Evolutionary conservation across 2,113 vertebrate genomes (phyloP).

Genomic region (Archilochus colubris): DNA sequence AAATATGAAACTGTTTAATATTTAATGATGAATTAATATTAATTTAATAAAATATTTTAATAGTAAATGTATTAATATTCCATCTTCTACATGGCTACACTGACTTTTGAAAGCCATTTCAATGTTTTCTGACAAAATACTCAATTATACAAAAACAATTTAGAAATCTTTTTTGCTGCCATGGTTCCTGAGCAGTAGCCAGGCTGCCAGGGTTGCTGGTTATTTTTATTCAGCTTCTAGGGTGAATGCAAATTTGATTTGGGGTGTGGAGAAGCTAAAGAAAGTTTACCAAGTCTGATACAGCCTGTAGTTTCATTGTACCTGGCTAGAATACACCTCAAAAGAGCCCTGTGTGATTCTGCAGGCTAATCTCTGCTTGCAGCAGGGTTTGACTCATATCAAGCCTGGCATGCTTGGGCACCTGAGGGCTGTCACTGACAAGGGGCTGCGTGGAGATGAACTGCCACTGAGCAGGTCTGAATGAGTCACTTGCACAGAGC

Average conservation of each 20-base stretch:
- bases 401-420: conserved; percentile 47
- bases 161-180: not conserved
- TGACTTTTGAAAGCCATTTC: conserved; percentile 60
- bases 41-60: conserved; percentile 78
- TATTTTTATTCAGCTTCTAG: conserved; percentile 52
- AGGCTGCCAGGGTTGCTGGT: not conserved
- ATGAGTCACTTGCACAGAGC: conserved; percentile 70
- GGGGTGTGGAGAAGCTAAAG: not conserved
- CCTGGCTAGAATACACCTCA: conserved; percentile 12
- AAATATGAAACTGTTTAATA: conserved; percentile 76
- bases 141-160: not conserved
- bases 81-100: conserved; percentile 53
- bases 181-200: not conserved
- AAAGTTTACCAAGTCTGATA: conserved; percentile 57
- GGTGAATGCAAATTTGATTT: conserved; percentile 58
- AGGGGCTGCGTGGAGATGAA: conserved; percentile 69
- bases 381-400: conserved; percentile 63
- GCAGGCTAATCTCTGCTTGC: conserved; percentile 70
- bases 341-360: not conserved
- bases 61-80: conserved; percentile 76
- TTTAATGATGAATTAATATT: conserved; percentile 76
- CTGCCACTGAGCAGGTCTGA: conserved; percentile 61
- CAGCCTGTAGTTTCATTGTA: conserved; percentile 24
- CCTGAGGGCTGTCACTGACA: conserved; percentile 73
- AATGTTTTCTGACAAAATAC: conserved; percentile 50